phyloP scores from a whole-genome alignment of 2,113 vertebrate genomes.

The Uria lomvia region DNA sequence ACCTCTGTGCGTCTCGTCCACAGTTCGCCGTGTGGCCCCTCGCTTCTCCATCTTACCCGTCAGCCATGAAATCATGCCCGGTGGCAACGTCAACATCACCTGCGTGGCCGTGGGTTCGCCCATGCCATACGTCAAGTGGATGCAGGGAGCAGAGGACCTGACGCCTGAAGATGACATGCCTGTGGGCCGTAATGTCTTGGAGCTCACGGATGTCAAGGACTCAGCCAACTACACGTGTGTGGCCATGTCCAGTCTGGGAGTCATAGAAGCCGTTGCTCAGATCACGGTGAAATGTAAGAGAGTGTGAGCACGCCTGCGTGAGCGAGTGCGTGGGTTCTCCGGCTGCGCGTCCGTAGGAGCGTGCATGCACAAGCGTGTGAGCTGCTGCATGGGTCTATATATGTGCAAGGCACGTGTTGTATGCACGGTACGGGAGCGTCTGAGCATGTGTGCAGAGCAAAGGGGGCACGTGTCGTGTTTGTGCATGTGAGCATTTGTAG shows the following conservation, averaged over 20 bases:
- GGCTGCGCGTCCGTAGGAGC: neutral
- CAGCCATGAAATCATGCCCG: constrained; percentile 98
- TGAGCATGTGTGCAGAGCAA: neutral
- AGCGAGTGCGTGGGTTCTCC: neutral
- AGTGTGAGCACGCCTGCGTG: neutral
- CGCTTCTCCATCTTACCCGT: constrained; percentile 96
- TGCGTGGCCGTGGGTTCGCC: constrained; percentile 97
- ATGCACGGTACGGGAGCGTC: rapidly evolving
- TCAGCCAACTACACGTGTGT: constrained; percentile 99
- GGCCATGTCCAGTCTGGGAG: constrained; percentile 98
- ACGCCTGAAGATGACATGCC: constrained; percentile 98
- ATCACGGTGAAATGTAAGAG: constrained; percentile 98
- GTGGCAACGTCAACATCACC: constrained; percentile 97
- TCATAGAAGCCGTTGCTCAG: constrained; percentile 94
- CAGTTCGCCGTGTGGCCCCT: constrained; percentile 96
- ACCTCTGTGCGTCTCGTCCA: constrained; percentile 81
- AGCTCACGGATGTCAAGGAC: constrained; percentile 93
- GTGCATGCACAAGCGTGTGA: neutral
- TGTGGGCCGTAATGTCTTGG: constrained; percentile 94
- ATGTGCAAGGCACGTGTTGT: neutral
- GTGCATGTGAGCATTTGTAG: neutral
- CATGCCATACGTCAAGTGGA: constrained; percentile 99
- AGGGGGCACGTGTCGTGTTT: neutral
- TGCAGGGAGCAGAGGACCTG: constrained; percentile 94
- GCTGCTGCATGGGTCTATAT: neutral